These are phyloP conservation scores for Kryptopterus vitreolus DNA, from an alignment of 2,797 vertebrate species.

Conservation along the genomic window DNA sequence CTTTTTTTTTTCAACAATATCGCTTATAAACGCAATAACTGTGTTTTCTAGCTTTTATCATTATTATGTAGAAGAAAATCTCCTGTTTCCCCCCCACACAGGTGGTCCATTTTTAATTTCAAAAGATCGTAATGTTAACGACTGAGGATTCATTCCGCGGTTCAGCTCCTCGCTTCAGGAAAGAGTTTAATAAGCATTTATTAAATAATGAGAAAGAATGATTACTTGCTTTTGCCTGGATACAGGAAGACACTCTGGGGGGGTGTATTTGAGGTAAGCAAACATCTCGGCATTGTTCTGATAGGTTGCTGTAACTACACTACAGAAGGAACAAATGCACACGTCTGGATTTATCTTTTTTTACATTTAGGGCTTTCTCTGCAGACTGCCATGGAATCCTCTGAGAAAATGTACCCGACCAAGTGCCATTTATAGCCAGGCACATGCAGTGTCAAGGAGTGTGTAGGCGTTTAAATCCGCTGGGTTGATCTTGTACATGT, in stretches of 20 bases:
- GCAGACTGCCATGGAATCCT: slow-evolving; percentile 13
- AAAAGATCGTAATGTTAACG: neutral
- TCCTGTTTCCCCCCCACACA: no score
- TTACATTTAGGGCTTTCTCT: slow-evolving; percentile 33
- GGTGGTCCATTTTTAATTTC: slow-evolving; percentile 4
- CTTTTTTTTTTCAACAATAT: slow-evolving; percentile 43
- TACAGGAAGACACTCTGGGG: neutral
- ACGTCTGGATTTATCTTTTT: slow-evolving; percentile 14
- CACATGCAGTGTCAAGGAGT: slow-evolving; percentile 28
- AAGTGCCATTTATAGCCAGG: slow-evolving; percentile 41
- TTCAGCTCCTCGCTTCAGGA: slow-evolving; percentile 23
- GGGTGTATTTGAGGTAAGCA: neutral
- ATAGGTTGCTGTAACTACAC: neutral
- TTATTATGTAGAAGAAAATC: no score
- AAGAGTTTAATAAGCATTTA: slow-evolving; percentile 8
- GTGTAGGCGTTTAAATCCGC: slow-evolving; percentile 50
- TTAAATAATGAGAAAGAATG: neutral
- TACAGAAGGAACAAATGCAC: neutral
- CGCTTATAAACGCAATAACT: slow-evolving; percentile 46
- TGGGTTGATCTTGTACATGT: slow-evolving; percentile 21
- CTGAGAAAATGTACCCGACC: slow-evolving; percentile 27
- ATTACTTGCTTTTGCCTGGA: neutral
- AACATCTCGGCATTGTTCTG: neutral
- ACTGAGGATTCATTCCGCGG: slow-evolving; percentile 28
- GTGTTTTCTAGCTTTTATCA: slow-evolving; percentile 26